Base-by-base conservation (phyloP, 1,140 invertebrate genomes). In the Lucilia cuprina region DNA sequence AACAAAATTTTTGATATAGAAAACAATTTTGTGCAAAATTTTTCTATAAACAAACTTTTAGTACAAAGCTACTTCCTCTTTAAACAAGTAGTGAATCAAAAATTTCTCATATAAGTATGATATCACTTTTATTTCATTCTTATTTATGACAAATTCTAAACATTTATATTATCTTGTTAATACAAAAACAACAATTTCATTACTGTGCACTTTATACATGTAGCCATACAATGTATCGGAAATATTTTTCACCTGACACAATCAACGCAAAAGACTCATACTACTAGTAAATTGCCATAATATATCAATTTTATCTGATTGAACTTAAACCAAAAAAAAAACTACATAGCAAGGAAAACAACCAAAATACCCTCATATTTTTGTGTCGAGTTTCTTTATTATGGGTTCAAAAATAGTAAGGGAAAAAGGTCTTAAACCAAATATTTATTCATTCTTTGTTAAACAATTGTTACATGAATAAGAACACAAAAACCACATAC, bases 221-320 rank as follows among this genome's bases (percentile, higher is more conserved):
- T 60, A 60, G 55, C 2, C 7, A n/a, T 60, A 60, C 55, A 60
- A 60, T n/a, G 55, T 60, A 19, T 70, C 2, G 65, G 19, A 19
- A 19, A 70, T 21, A 70, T 21, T 70, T n/a, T 25, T 21, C 19
- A 70, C 65, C 65, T 70, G n/a, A 5, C n/a, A 70, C 65, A 19
- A 70, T 70, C n/a, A 10, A 70, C 21, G 10, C 21, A 21, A 30
- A 70, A 70, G 65, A 25, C 65, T 25, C n/a, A 25, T 21, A 17
- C 65, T 21, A 21, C 65, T 55, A 19, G n/a, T 19, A 19, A 70
- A 70, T 70, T 70, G 65, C 65, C 65, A 70, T 70, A 70, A 70
- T 70, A 21, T 70, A 19, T 70, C 65, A 70, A 9, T 70, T 70
- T 70, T 70, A 70, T 70, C 65, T 70, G 65, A 70, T 70, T 70